Evolutionary conservation across 2,797 vertebrate genomes (phyloP).

Genomic region (Dryobates pubescens): DNA sequence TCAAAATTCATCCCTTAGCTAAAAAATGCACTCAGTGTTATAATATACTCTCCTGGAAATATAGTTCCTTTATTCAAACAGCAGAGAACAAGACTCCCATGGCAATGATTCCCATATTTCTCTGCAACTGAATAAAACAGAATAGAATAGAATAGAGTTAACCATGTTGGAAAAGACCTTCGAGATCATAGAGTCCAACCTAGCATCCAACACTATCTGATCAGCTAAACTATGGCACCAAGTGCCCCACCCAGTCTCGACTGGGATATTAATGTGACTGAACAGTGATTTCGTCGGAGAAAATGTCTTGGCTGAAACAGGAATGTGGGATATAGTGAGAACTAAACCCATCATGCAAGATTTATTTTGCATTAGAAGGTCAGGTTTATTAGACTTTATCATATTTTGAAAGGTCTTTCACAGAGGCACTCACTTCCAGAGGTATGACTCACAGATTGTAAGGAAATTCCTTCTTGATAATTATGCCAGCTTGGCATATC

Average conservation of each 20-base stretch:
- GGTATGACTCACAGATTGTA: not conserved
- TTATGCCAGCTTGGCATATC: not conserved
- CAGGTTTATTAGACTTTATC: not conserved
- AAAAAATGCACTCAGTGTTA: not conserved
- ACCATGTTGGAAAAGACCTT: no score
- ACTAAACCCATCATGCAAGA: not conserved
- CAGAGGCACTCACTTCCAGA: not conserved
- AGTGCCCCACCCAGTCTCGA: not conserved
- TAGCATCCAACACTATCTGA: no score
- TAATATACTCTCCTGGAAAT: not conserved
- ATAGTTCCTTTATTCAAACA: not conserved
- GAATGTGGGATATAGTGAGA: not conserved
- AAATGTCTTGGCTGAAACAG: not conserved
- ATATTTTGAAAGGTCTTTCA: conserved; percentile 1
- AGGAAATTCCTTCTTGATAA: not conserved
- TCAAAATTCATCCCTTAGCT: conserved; percentile 14
- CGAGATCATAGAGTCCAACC: no score
- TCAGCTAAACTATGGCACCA: no score
- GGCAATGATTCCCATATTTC: not conserved
- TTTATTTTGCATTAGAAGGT: conserved; percentile 1
- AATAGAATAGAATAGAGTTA: no score
- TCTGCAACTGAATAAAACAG: not conserved
- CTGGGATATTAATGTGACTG: not conserved
- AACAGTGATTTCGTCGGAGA: not conserved
- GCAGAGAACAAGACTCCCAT: not conserved